These are phyloP conservation scores for Cichladusa arquata DNA, from an alignment of 2,113 vertebrate species.

Conservation along the genomic window DNA sequence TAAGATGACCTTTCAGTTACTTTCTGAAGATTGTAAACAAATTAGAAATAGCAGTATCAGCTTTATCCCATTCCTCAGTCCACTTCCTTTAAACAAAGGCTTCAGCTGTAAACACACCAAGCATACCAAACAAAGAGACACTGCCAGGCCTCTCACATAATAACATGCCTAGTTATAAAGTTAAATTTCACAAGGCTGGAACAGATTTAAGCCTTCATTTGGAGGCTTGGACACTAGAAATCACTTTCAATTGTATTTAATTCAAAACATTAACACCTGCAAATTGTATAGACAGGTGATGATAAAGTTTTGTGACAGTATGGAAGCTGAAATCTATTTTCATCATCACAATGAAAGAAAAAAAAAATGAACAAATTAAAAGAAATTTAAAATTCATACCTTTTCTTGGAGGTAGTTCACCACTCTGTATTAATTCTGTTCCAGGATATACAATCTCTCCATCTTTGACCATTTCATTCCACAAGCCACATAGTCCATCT, in stretches of 20 bases:
- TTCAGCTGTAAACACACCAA: conserved; percentile 5
- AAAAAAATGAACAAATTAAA: background rate
- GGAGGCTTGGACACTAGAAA: background rate
- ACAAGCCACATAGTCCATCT: conserved; percentile 95
- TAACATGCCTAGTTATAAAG: background rate
- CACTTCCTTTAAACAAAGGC: conserved; percentile 15
- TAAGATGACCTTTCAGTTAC: background rate
- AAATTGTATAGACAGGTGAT: background rate
- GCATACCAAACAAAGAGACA: background rate
- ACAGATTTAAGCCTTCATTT: background rate
- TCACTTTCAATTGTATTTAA: background rate
- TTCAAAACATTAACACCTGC: background rate
- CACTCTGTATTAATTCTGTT: conserved; percentile 83
- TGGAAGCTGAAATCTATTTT: background rate
- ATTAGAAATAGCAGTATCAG: background rate
- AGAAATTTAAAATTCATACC: conserved; percentile 46
- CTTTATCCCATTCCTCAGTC: background rate
- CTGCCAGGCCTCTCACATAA: background rate
- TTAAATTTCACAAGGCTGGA: background rate
- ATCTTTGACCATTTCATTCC: conserved; percentile 99
- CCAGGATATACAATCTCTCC: conserved; percentile 91
- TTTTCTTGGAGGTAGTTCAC: conserved; percentile 78
- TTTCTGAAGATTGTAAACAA: background rate
- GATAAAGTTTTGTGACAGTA: background rate
- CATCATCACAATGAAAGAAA: background rate